Evolutionary conservation across 2,797 vertebrate genomes (phyloP).

Genomic region (Euphonia xanthogaster): DNA sequence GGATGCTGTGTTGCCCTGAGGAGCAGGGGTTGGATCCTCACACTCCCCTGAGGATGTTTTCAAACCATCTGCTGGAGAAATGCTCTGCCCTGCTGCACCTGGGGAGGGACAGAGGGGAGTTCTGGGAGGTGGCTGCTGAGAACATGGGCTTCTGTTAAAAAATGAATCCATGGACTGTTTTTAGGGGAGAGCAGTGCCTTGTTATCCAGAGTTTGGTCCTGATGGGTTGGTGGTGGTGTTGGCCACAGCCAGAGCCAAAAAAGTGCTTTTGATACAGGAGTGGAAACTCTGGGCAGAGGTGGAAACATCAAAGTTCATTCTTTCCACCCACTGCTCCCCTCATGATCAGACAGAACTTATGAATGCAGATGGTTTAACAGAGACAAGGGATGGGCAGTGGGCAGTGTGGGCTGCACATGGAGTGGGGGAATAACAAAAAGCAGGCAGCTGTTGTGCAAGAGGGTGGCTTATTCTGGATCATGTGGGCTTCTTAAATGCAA

Average conservation of each 20-base stretch:
- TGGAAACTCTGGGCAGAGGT: slow-evolving; percentile 27
- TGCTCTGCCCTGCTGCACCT: not conserved
- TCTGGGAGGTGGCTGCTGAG: not conserved
- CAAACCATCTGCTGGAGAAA: not conserved
- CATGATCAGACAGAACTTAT: not conserved
- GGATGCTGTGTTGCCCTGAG: not conserved
- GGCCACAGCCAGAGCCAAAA: slow-evolving; percentile 38
- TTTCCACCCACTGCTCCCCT: not conserved
- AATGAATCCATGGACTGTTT: not conserved
- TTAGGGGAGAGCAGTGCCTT: not conserved
- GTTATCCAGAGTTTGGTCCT: not conserved
- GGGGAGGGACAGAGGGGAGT: not conserved
- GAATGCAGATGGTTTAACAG: not conserved
- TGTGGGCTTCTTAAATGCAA: not conserved
- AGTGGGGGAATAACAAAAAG: not conserved
- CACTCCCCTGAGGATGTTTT: rapidly evolving
- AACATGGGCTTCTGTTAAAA: not conserved
- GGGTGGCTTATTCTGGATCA: not conserved
- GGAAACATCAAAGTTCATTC: not conserved
- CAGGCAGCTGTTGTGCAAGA: not conserved
- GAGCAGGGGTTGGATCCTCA: not conserved
- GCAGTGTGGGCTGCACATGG: not conserved
- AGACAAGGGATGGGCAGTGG: not conserved
- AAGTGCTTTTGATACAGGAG: slow-evolving; percentile 9
- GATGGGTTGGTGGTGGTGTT: not conserved